phyloP scores from a whole-genome alignment of 2,113 vertebrate genomes.

The Tautogolabrus adspersus region DNA sequence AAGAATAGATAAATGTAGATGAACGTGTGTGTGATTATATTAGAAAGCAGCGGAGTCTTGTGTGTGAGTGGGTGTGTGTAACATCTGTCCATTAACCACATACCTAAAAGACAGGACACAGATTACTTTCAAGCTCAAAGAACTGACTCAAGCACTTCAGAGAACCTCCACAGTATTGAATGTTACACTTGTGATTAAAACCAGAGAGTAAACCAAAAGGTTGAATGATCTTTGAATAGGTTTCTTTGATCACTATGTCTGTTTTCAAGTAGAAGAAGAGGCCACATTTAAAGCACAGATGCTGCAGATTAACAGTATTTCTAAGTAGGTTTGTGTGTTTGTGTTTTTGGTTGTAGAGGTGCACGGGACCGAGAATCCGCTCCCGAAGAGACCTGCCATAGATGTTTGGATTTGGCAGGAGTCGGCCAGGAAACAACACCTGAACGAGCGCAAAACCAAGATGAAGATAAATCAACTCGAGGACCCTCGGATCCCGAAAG shows the following conservation, averaged over 20 bases:
- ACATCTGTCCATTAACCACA: conserved; percentile 42
- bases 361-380: conserved; percentile 68
- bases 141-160: conserved; percentile 9
- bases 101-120: conserved; percentile 8
- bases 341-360: conserved; percentile 63
- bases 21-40: conserved; percentile 31
- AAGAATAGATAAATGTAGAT: conserved; percentile 48
- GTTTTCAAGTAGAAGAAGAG: neutral
- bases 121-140: conserved; percentile 7
- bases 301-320: conserved; percentile 15
- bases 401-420: conserved; percentile 64
- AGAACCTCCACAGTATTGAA: conserved; percentile 28
- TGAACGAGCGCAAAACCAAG: conserved; percentile 58
- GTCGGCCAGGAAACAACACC: conserved; percentile 52
- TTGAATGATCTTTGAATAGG: neutral
- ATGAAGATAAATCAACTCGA: conserved; percentile 72
- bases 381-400: conserved; percentile 57
- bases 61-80: conserved; percentile 1
- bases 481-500: conserved; percentile 51
- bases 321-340: conserved; percentile 29
- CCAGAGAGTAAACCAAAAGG: conserved; percentile 4
- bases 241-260: conserved; percentile 16
- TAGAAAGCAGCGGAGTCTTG: neutral
- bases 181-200: conserved; percentile 17
- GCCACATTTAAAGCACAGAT: conserved; percentile 1